Evolutionary conservation across 1,140 invertebrate genomes (phyloP).

Genomic region (Trachelipus rathkii): DNA sequence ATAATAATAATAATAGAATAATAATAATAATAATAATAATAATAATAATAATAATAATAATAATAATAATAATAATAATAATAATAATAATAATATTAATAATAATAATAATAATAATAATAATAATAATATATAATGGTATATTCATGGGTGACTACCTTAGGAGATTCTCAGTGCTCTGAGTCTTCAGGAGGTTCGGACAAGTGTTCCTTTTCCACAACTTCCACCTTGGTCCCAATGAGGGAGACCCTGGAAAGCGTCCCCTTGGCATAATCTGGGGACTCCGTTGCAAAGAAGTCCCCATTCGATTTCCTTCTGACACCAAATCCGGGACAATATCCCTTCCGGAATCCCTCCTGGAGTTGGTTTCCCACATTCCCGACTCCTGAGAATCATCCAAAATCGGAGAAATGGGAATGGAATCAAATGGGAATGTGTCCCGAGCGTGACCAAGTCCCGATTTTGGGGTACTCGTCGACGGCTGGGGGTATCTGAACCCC

Average conservation of each 20-base stretch:
- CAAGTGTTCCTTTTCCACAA: conserved; percentile 38
- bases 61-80: no score
- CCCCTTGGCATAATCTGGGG: background rate
- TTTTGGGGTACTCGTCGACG: background rate
- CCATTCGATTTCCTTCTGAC: background rate
- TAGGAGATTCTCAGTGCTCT: conserved; percentile 38
- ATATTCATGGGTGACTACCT: no score
- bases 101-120: no score
- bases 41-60: no score
- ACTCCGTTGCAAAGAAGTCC: no score
- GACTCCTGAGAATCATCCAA: background rate
- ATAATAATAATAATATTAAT: background rate
- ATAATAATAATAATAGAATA: no score
- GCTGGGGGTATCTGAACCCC: background rate
- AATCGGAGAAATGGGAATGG: background rate
- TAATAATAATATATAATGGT: no score
- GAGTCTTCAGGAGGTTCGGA: conserved; percentile 37
- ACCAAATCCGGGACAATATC: background rate
- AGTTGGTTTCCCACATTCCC: background rate
- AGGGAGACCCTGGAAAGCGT: conserved; percentile 17
- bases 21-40: no score
- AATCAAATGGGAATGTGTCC: background rate
- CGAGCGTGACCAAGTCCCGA: background rate
- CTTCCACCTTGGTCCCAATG: conserved; percentile 35
- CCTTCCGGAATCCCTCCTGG: background rate